A percentile compares a stretch with the other conserved stretches of the same genome.
These are phyloP conservation scores for Baryphthengus martii DNA, from an alignment of 2,113 vertebrate genomes.

Conservation along the genomic window DNA sequence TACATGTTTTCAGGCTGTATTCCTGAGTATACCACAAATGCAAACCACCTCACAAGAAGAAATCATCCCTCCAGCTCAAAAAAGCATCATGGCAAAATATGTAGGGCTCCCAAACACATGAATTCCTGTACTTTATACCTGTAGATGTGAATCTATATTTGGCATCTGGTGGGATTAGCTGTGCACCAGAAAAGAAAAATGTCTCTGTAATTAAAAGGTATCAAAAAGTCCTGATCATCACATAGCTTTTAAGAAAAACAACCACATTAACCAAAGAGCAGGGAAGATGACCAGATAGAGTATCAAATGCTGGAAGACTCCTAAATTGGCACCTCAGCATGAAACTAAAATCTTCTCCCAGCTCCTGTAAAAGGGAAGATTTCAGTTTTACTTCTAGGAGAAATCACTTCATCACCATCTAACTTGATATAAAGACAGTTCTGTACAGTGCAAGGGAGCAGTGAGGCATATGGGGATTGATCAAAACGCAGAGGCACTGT, in stretches of 20 bases:
- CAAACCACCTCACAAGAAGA: not conserved
- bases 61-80: not conserved
- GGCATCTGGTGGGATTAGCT: not conserved
- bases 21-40: rapidly evolving
- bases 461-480: not conserved
- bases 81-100: not conserved
- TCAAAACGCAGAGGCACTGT: not conserved
- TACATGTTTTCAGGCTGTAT: not conserved
- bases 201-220: not conserved
- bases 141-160: not conserved
- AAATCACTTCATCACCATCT: not conserved
- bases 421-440: not conserved
- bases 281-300: not conserved
- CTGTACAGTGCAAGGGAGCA: not conserved
- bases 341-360: not conserved
- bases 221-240: not conserved
- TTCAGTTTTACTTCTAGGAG: not conserved
- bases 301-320: not conserved
- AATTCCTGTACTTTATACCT: not conserved
- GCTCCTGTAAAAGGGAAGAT: not conserved
- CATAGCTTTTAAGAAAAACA: not conserved
- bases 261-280: not conserved
- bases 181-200: not conserved
- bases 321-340: not conserved
- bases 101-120: not conserved